A percentile compares a stretch with the other conserved stretches of the same genome.
These are phyloP conservation scores for Pseudonaja textilis DNA, from an alignment of 2,113 vertebrate species.

Conservation along the genomic window DNA sequence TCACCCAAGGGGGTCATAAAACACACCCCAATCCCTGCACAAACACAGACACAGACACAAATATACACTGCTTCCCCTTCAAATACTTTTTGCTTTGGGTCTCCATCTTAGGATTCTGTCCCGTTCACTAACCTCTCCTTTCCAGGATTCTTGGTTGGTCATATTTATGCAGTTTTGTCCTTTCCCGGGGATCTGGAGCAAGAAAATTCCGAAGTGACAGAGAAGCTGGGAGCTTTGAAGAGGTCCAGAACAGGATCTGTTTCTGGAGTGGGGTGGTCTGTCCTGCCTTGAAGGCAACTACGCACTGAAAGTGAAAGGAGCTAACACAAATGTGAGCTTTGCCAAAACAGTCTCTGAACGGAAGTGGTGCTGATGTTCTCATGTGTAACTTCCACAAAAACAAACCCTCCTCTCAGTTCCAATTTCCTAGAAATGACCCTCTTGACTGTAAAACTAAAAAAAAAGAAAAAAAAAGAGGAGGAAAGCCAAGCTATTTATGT, in stretches of 20 bases:
- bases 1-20: neutral
- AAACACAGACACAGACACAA: neutral
- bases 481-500: too few species aligned
- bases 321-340: neutral
- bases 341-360: too few species aligned
- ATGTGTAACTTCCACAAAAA: accelerated
- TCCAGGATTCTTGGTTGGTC: neutral
- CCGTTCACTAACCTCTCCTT: neutral
- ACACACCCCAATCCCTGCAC: neutral
- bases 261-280: too few species aligned
- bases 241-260: neutral
- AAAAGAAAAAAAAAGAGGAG: too few species aligned
- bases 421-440: neutral
- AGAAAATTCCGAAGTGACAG: neutral
- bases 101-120: neutral
- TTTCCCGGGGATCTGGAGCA: too few species aligned
- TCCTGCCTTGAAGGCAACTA: too few species aligned
- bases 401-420: accelerated
- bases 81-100: neutral
- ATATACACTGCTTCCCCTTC: too few species aligned
- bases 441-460: neutral
- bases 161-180: neutral
- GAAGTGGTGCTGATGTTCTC: too few species aligned
- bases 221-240: neutral
- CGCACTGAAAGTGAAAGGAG: accelerated